Evolutionary conservation across 2,888 invertebrate genomes (phyloP).

Genomic region (Drosophila borealis): DNA sequence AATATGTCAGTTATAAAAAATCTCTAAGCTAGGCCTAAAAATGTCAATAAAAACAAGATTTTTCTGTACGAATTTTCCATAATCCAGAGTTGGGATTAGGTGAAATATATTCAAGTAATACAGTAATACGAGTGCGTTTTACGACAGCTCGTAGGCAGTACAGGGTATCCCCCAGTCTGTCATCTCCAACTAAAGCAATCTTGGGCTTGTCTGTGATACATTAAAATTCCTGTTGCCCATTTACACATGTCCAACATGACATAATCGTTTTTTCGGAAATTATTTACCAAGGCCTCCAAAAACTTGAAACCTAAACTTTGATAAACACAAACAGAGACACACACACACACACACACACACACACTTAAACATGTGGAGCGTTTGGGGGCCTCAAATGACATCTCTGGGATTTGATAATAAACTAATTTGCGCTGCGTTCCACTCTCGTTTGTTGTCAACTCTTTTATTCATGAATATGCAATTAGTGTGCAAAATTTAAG

Average conservation of each 20-base stretch:
- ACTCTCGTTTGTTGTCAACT: slow-evolving; percentile 31
- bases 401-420: slow-evolving; percentile 79
- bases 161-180: neutral
- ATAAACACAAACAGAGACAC: slow-evolving; percentile 43
- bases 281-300: slow-evolving; percentile 54
- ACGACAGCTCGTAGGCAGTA: too few relatives aligned
- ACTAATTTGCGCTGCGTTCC: slow-evolving; percentile 56
- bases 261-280: slow-evolving; percentile 71
- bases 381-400: slow-evolving; percentile 67
- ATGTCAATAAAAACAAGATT: too few relatives aligned
- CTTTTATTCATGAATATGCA: slow-evolving; percentile 78
- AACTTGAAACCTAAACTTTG: slow-evolving; percentile 53
- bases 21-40: too few relatives aligned
- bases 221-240: slow-evolving; percentile 64
- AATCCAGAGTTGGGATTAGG: too few relatives aligned
- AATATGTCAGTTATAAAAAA: too few relatives aligned
- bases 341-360: slow-evolving; percentile 4
- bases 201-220: slow-evolving; percentile 25
- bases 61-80: too few relatives aligned
- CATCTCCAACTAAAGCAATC: too few relatives aligned
- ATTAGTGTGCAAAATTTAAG: slow-evolving; percentile 78
- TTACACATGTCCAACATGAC: slow-evolving; percentile 79
- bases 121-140: too few relatives aligned
- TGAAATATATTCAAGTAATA: too few relatives aligned
- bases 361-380: slow-evolving; percentile 7